Conservation (phyloP, 2,113 vertebrate genomes). For the Cyphomyrus plagiostoma region DNA sequence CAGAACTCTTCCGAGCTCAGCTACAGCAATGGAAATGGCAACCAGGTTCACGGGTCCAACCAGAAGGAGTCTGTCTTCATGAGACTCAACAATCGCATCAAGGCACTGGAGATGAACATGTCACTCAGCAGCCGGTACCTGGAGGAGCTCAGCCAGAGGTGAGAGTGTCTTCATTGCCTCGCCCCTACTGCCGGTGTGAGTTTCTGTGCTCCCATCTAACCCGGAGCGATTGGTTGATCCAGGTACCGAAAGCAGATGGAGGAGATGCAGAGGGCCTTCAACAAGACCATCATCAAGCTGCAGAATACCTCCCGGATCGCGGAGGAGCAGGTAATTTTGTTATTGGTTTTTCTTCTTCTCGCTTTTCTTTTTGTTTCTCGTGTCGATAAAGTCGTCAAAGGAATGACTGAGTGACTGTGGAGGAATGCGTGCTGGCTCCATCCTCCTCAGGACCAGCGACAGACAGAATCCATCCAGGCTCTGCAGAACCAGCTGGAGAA, state of each 20-base stretch:
- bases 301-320: conserved; percentile 96
- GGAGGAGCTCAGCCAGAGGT: conserved; percentile 98
- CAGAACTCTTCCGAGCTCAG: conserved; percentile 82
- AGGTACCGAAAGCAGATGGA: conserved; percentile 99
- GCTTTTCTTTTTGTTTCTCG: no score
- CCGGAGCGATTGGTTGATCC: conserved; percentile 20
- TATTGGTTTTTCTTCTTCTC: no score
- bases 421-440: neutral
- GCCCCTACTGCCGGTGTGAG: neutral
- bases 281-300: conserved; percentile 97
- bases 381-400: neutral
- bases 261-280: conserved; percentile 98
- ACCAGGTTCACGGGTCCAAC: conserved; percentile 87
- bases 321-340: conserved; percentile 79
- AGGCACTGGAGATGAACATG: conserved; percentile 98
- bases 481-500: conserved; percentile 87
- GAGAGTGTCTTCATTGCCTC: neutral
- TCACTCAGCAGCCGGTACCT: conserved; percentile 93
- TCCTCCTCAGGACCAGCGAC: conserved; percentile 80
- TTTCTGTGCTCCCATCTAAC: neutral
- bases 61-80: conserved; percentile 98
- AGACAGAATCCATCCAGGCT: conserved; percentile 90
- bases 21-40: conserved; percentile 73
- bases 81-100: conserved; percentile 97
- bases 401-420: neutral